Conservation (phyloP, 2,888 invertebrate species). For the Metopia argyrocephala region DNA sequence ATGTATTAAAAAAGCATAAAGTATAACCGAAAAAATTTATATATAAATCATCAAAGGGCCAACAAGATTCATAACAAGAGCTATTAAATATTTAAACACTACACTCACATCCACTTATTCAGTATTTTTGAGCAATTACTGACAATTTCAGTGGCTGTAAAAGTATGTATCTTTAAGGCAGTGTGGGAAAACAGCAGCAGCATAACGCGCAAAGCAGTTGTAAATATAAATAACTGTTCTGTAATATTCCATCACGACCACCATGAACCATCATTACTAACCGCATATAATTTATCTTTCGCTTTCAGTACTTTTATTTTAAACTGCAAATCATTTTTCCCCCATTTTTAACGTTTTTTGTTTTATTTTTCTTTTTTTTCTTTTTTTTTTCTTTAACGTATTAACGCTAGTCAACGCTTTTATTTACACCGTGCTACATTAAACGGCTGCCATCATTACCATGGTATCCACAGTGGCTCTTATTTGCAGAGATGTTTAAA, state of each 20-base stretch:
- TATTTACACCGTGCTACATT: slow-evolving; percentile 48
- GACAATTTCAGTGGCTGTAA: slow-evolving; percentile 27
- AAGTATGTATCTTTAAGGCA: too few relatives aligned
- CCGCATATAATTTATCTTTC: slow-evolving; percentile 49
- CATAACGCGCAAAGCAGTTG: slow-evolving; percentile 46
- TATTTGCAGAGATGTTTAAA: too few relatives aligned
- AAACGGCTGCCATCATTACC: neutral
- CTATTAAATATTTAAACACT: slow-evolving; percentile 28
- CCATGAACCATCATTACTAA: too few relatives aligned
- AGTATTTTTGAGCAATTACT: slow-evolving; percentile 50
- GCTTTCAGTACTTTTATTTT: neutral
- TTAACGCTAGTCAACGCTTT: slow-evolving; percentile 61
- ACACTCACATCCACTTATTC: slow-evolving; percentile 20
- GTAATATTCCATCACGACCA: slow-evolving; percentile 40
- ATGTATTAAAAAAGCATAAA: neutral
- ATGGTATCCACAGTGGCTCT: too few relatives aligned
- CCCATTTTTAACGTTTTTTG: too few relatives aligned
- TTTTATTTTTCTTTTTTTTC: neutral
- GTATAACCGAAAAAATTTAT: slow-evolving; percentile 10
- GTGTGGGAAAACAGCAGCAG: too few relatives aligned
- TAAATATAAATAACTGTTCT: slow-evolving; percentile 42
- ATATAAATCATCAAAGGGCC: slow-evolving; percentile 57
- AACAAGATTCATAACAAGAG: slow-evolving; percentile 31
- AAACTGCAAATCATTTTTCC: too few relatives aligned
- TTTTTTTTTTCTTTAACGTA: slow-evolving; percentile 43